phyloP scores from a whole-genome alignment of 2,888 invertebrate species.

The Lysandra bellargus region DNA sequence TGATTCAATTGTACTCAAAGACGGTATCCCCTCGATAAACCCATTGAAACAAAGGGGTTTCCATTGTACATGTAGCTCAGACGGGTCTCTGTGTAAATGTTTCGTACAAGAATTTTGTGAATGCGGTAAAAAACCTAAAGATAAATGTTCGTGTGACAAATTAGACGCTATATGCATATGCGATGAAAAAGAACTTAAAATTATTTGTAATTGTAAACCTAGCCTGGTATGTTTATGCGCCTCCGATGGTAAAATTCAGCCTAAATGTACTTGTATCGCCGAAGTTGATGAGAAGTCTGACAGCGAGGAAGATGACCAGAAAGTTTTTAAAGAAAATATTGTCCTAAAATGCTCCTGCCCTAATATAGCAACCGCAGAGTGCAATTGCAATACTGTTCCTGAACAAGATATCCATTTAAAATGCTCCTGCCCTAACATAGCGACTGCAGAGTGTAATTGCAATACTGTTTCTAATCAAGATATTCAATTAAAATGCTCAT shows the following conservation, averaged over 20 bases:
- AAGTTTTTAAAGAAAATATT: slow-evolving; percentile 51
- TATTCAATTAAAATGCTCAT: slow-evolving; percentile 52
- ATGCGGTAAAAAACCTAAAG: slow-evolving; percentile 59
- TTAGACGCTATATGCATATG: slow-evolving; percentile 61
- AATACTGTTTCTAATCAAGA: slow-evolving; percentile 56
- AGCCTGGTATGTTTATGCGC: slow-evolving; percentile 59
- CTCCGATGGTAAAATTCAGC: slow-evolving; percentile 53
- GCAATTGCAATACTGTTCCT: slow-evolving; percentile 58
- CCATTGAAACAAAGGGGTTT: slow-evolving; percentile 44
- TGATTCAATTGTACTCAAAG: slow-evolving; percentile 57
- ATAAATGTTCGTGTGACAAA: slow-evolving; percentile 58
- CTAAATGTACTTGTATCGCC: slow-evolving; percentile 57
- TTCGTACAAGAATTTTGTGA: slow-evolving; percentile 57
- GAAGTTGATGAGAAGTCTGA: slow-evolving; percentile 55
- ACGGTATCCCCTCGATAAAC: slow-evolving; percentile 67
- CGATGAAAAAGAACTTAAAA: slow-evolving; percentile 49
- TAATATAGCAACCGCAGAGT: slow-evolving; percentile 44
- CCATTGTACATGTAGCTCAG: slow-evolving; percentile 56
- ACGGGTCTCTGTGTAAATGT: slow-evolving; percentile 60
- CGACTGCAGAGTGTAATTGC: slow-evolving; percentile 53
- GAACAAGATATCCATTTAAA: slow-evolving; percentile 51
- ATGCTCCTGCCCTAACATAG: slow-evolving; percentile 53
- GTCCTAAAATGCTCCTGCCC: slow-evolving; percentile 55
- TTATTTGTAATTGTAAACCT: slow-evolving; percentile 57
- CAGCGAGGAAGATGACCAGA: background rate